Conservation (phyloP, 2,888 invertebrate species). For the Caenorhabditis sp. region DNA sequence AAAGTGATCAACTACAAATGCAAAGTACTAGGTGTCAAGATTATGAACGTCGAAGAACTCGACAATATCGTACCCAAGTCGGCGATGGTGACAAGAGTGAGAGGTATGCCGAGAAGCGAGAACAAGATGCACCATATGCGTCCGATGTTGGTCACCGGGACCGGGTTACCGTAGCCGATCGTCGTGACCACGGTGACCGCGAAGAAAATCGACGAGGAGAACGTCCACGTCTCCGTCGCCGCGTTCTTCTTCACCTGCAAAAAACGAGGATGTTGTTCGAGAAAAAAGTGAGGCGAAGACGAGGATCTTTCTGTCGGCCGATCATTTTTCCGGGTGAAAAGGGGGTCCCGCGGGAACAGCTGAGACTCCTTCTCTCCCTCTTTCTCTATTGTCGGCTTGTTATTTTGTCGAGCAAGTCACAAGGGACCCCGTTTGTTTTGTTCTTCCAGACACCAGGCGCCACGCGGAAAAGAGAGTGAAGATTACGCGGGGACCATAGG, state of each 20-base stretch:
- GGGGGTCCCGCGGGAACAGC: slow-evolving; percentile 45
- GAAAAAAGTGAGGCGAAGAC: background rate
- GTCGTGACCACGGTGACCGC: slow-evolving; percentile 79
- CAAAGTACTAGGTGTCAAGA: too few relatives aligned
- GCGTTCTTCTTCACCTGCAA: slow-evolving; percentile 74
- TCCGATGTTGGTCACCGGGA: slow-evolving; percentile 77
- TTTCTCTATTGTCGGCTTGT: background rate
- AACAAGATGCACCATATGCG: slow-evolving; percentile 77
- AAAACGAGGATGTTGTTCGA: background rate
- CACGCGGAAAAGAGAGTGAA: background rate
- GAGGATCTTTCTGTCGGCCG: background rate
- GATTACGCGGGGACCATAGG: too few relatives aligned
- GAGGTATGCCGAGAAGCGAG: slow-evolving; percentile 79
- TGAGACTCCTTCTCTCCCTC: slow-evolving; percentile 7
- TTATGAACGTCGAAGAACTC: too few relatives aligned
- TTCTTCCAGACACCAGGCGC: background rate
- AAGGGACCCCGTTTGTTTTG: slow-evolving; percentile 27
- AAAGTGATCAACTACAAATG: too few relatives aligned
- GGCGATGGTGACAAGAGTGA: slow-evolving; percentile 79
- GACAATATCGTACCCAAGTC: slow-evolving; percentile 78
- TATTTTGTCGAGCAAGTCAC: slow-evolving; percentile 19
- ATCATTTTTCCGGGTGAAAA: slow-evolving; percentile 26
- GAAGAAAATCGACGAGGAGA: slow-evolving; percentile 79
- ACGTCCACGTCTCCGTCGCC: slow-evolving; percentile 78
- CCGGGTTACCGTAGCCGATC: slow-evolving; percentile 79